Evolutionary conservation across 2,797 vertebrate species (phyloP).

Genomic region (Neostethus bicornis): DNA sequence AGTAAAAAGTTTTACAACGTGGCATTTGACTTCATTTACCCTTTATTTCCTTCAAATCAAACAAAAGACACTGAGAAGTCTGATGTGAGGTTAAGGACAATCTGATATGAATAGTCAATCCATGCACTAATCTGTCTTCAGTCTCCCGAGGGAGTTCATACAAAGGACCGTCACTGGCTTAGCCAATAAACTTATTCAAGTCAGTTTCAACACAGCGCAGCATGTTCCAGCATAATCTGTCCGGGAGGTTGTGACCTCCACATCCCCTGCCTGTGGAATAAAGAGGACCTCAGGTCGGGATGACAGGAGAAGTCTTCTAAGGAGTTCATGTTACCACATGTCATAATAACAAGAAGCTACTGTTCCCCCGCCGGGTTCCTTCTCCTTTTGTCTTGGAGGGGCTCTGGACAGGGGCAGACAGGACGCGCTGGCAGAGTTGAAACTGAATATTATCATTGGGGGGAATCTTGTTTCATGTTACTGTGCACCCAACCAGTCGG

Average conservation of each 20-base stretch:
- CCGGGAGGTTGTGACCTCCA: slow-evolving; percentile 83
- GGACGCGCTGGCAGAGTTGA: slow-evolving; percentile 91
- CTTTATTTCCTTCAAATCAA: slow-evolving; percentile 13
- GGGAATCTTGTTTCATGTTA: slow-evolving; percentile 96
- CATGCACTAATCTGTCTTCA: slow-evolving; percentile 70
- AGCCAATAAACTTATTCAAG: slow-evolving; percentile 73
- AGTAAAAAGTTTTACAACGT: background rate
- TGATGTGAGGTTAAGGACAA: slow-evolving; percentile 37
- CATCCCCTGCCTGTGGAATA: slow-evolving; percentile 78
- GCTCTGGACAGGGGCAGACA: slow-evolving; percentile 86
- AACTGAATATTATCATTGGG: slow-evolving; percentile 97
- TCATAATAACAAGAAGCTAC: slow-evolving; percentile 92
- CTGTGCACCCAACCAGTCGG: slow-evolving; percentile 73
- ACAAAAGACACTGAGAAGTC: slow-evolving; percentile 22
- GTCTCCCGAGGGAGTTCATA: slow-evolving; percentile 53
- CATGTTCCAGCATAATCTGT: slow-evolving; percentile 73
- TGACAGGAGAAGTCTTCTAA: slow-evolving; percentile 99
- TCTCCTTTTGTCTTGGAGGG: slow-evolving; percentile 90
- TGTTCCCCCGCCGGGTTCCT: slow-evolving; percentile 92
- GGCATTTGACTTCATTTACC: background rate
- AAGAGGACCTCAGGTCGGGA: slow-evolving; percentile 83
- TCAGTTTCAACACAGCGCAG: slow-evolving; percentile 64
- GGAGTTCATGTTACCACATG: slow-evolving; percentile 94
- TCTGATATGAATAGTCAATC: slow-evolving; percentile 65
- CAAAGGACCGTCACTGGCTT: slow-evolving; percentile 58